phyloP scores from a whole-genome alignment of 2,797 vertebrate species.

The Falco rusticolus region DNA sequence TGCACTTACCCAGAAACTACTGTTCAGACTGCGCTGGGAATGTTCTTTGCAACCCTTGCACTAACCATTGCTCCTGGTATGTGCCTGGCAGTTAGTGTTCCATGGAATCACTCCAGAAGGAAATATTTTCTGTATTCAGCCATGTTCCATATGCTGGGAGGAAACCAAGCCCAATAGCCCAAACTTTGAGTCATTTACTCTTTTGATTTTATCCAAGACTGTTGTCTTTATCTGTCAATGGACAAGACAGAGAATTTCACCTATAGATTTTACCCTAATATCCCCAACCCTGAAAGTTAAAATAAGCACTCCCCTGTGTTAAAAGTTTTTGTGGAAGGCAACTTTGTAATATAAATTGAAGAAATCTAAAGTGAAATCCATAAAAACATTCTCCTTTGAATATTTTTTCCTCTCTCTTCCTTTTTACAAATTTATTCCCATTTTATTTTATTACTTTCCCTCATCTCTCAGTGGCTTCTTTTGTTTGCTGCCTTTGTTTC shows the following conservation, averaged over 20 bases:
- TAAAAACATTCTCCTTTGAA: not conserved
- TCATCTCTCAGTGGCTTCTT: not conserved
- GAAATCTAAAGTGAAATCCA: not conserved
- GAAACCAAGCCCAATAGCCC: not conserved
- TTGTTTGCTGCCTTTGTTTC: not conserved
- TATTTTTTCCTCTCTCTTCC: not conserved
- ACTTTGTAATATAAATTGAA: not conserved
- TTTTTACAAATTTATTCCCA: not conserved
- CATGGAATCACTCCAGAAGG: constrained; percentile 14
- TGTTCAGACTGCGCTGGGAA: not conserved
- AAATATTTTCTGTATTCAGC: constrained; percentile 46
- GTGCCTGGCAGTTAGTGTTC: not conserved
- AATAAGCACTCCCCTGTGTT: not conserved
- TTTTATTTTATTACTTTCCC: not conserved
- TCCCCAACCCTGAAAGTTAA: not conserved
- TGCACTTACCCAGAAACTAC: not conserved
- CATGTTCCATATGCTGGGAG: constrained; percentile 3
- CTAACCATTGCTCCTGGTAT: not conserved
- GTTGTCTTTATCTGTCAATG: not conserved
- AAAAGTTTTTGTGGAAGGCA: not conserved
- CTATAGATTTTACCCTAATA: not conserved
- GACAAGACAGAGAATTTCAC: not conserved
- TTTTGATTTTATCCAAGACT: not conserved
- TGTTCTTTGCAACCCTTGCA: not conserved
- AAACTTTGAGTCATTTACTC: not conserved